phyloP scores from a whole-genome alignment of 2,113 vertebrate species.

The Pseudolaguvia tuberculata region DNA sequence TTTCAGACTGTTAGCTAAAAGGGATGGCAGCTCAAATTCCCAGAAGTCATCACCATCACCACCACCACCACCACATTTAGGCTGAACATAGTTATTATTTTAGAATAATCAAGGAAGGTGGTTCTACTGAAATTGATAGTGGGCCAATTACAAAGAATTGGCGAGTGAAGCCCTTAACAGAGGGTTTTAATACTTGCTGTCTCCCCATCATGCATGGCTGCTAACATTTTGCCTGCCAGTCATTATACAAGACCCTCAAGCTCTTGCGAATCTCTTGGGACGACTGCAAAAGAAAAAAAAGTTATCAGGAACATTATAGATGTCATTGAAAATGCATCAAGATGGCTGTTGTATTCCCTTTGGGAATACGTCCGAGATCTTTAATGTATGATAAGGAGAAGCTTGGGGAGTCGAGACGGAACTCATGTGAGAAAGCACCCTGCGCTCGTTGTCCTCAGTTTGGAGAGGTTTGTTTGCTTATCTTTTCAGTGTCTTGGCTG shows the following conservation, averaged over 20 bases:
- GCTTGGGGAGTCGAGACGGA: not conserved
- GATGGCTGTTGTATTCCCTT: no score
- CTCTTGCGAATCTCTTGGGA: no score
- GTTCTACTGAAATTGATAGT: not conserved
- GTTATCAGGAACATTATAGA: no score
- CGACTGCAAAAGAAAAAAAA: no score
- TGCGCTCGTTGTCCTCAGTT: slow-evolving; percentile 41
- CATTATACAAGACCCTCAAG: not conserved
- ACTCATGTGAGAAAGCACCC: slow-evolving; percentile 18
- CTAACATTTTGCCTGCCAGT: not conserved
- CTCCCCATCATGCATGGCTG: not conserved
- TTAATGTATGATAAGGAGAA: not conserved
- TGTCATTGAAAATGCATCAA: no score
- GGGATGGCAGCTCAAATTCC: not conserved
- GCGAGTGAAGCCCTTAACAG: not conserved
- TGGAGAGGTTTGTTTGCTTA: slow-evolving; percentile 55
- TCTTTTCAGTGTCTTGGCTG: slow-evolving; percentile 41
- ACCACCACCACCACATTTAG: no score
- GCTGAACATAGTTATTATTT: not conserved
- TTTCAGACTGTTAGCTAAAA: not conserved
- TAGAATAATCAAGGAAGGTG: no score
- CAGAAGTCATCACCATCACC: not conserved
- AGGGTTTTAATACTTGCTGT: not conserved
- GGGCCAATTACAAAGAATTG: not conserved
- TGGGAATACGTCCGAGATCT: no score